Base-by-base conservation (phyloP, 2,888 invertebrate species). In the Drosophila niveifrons region DNA sequence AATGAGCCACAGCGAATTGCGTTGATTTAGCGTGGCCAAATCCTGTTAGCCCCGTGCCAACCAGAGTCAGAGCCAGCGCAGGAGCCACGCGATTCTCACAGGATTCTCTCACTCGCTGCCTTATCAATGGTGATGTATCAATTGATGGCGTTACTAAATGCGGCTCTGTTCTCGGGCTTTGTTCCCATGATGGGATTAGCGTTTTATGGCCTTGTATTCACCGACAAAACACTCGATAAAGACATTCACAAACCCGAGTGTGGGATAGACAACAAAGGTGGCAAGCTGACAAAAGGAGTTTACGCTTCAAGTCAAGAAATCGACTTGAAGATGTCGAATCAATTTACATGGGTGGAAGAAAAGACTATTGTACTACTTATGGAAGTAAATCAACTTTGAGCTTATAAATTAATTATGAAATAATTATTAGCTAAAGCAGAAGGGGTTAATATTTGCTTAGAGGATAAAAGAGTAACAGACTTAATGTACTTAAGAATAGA, bases 1-100 rank as follows among this genome's bases (percentile, higher is more conserved):
- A 90, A 91, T 91, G 91, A 91, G 91, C 80, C 91, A 72, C 82
- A 72, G 55, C 91, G 81, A 91, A 91, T 91, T 71, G 78, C 85
- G 79, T 84, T 91, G 90, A 90, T 90, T 87, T 86, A 86, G 90
- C 91, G 80, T 91, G 75, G 82, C 90, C 88, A 90, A 90, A 90
- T 90, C 87, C 80, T 80, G 85, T 90, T 90, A 89, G 90, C 77
- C 78, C 76, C 76, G 77, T 87, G 87, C 78, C 80, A 72, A 6
- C 23, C 23, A 23, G 23, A 6, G 1, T 28, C 23, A 44, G 47
- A 48, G 79, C 23, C 23, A 23, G 23, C 1, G 1, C 34, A 28
- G 41, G 47, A 48, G 79, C 59, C 83, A 82, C 72, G 67, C 66
- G 80, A 88, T 83, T 90, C 90, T 79, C 86, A 69, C 82, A 85